Evolutionary conservation across 2,797 vertebrate species (phyloP).

Genomic region (Pseudomugil gertrudae): DNA sequence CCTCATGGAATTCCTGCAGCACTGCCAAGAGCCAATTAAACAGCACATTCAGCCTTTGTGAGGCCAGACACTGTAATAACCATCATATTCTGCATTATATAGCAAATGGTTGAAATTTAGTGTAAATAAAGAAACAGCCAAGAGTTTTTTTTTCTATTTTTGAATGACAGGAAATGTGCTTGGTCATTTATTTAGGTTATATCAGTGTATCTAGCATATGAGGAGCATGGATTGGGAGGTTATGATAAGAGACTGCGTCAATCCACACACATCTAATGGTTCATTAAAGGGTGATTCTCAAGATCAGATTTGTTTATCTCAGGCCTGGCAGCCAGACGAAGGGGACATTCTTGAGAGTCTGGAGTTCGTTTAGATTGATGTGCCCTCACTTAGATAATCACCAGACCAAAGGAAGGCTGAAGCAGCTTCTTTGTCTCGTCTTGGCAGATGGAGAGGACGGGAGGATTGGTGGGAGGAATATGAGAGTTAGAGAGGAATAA

Average conservation of each 20-base stretch:
- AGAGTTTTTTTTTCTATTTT: slow-evolving; percentile 36
- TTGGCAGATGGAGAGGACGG: slow-evolving; percentile 69
- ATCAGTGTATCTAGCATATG: slow-evolving; percentile 36
- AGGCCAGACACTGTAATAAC: slow-evolving; percentile 71
- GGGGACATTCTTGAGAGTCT: slow-evolving; percentile 75
- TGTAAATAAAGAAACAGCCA: slow-evolving; percentile 45
- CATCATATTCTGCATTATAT: slow-evolving; percentile 61
- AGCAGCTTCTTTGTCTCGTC: slow-evolving; percentile 77
- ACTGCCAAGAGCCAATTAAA: slow-evolving; percentile 72
- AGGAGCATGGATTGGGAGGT: slow-evolving; percentile 28
- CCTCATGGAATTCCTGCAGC: slow-evolving; percentile 67
- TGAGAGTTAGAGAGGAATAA: slow-evolving; percentile 73
- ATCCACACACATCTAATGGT: slow-evolving; percentile 49
- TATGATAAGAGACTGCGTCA: slow-evolving; percentile 49
- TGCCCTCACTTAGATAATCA: slow-evolving; percentile 73
- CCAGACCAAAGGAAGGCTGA: slow-evolving; percentile 69
- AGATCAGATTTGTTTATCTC: slow-evolving; percentile 70
- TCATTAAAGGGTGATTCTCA: slow-evolving; percentile 62
- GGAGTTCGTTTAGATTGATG: slow-evolving; percentile 74
- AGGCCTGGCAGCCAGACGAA: slow-evolving; percentile 58
- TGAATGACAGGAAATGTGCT: slow-evolving; percentile 27
- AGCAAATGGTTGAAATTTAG: slow-evolving; percentile 55
- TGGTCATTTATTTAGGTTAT: slow-evolving; percentile 32
- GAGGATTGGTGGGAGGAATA: slow-evolving; percentile 73
- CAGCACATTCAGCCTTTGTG: slow-evolving; percentile 54